phyloP scores from a whole-genome alignment of 2,113 vertebrate species.

The Anser cygnoides region DNA sequence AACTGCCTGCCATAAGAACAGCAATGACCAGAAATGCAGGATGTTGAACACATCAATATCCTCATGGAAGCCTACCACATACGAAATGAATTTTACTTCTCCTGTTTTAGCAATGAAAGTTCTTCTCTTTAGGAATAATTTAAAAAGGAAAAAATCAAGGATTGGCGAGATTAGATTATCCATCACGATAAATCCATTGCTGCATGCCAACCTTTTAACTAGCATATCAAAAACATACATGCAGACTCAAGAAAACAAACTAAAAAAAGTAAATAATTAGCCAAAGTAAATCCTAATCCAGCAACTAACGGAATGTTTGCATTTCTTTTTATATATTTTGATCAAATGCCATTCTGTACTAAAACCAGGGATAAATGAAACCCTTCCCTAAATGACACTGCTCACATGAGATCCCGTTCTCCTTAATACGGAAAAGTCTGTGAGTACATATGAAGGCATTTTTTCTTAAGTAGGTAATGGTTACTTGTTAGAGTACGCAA shows the following conservation, averaged over 20 bases:
- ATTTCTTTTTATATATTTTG: slow-evolving; percentile 11
- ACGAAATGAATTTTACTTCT: neutral
- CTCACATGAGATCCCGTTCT: neutral
- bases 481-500: neutral
- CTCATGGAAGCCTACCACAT: neutral
- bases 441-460: neutral
- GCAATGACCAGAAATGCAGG: neutral
- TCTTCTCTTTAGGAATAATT: neutral
- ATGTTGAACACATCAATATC: neutral
- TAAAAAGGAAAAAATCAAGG: neutral
- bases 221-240: neutral
- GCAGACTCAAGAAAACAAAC: slow-evolving; percentile 1
- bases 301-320: slow-evolving; percentile 16
- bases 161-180: neutral
- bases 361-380: neutral
- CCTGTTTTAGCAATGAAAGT: neutral
- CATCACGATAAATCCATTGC: neutral
- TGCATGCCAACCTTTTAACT: neutral
- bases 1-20: neutral
- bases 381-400: neutral
- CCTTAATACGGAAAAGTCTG: slow-evolving; percentile 41
- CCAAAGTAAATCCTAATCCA: slow-evolving; percentile 29
- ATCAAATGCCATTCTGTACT: neutral
- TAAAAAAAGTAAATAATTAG: slow-evolving; percentile 41
- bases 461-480: slow-evolving; percentile 58